Percentiles rank a stretch among this genome's conserved stretches.
These are phyloP conservation scores for Dyspetes luteomarginatus DNA, from an alignment of 2,888 invertebrate genomes.

Conservation along the genomic window DNA sequence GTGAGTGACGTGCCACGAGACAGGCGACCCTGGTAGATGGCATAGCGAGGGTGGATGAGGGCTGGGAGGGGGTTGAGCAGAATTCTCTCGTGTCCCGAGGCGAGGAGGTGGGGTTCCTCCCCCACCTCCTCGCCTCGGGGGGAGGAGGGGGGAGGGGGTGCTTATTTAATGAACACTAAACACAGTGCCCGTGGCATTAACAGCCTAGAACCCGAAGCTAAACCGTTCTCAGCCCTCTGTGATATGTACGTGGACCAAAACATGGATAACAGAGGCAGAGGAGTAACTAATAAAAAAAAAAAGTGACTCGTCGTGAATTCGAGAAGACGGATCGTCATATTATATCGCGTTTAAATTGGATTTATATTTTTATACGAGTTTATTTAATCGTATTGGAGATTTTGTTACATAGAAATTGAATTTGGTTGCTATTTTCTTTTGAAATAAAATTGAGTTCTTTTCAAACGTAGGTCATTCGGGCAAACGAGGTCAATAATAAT, in stretches of 20 bases:
- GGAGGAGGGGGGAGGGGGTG: conserved; percentile 71
- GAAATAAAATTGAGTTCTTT: background rate
- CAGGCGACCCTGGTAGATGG: conserved; percentile 61
- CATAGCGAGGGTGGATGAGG: conserved; percentile 60
- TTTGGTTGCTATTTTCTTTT: background rate
- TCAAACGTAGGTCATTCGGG: background rate
- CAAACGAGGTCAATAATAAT: background rate
- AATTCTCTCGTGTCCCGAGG: conserved; percentile 53
- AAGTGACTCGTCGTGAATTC: conserved; percentile 13
- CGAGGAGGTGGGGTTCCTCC: too few relatives aligned
- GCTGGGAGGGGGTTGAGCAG: conserved; percentile 22
- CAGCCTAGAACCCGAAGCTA: conserved; percentile 17
- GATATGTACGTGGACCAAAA: conserved; percentile 29
- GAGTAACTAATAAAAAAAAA: background rate
- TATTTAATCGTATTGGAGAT: background rate
- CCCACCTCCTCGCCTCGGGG: too few relatives aligned
- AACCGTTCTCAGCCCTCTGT: conserved; percentile 31
- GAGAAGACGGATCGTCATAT: background rate
- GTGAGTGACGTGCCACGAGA: conserved; percentile 78
- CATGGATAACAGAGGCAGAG: conserved; percentile 1
- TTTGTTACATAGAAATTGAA: background rate
- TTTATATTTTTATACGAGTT: background rate
- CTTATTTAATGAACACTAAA: conserved; percentile 83
- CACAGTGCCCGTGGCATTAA: conserved; percentile 75
- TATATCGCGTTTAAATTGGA: background rate